A percentile compares a stretch with the other conserved stretches of the same genome.
Evolutionary conservation across 2,113 vertebrate species (phyloP).

Genomic region (Verasper variegatus): DNA sequence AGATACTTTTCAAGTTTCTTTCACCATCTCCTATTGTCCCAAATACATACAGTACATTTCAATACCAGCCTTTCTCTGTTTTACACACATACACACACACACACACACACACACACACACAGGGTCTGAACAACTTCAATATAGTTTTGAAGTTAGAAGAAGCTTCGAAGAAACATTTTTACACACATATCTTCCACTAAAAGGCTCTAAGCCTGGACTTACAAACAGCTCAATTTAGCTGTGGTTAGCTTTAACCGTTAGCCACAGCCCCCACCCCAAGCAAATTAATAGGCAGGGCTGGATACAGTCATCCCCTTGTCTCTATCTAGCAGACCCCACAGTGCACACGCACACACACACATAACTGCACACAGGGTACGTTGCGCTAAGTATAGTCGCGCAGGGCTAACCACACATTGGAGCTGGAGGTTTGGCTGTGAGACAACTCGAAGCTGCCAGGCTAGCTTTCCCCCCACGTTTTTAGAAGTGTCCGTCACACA

Average conservation of each 20-base stretch:
- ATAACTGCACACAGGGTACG: conserved; percentile 31
- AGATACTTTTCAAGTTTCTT: background rate
- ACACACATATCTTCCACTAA: conserved; percentile 49
- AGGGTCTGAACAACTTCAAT: background rate
- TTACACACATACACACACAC: background rate
- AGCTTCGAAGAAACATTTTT: conserved; percentile 51
- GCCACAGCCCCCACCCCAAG: conserved; percentile 60
- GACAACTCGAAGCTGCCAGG: conserved; percentile 54
- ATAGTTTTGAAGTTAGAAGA: background rate
- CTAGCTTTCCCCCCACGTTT: conserved; percentile 29
- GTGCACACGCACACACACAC: conserved; percentile 15
- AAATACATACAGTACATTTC: conserved; percentile 27
- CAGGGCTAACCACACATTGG: conserved; percentile 73
- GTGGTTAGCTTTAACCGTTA: conserved; percentile 64
- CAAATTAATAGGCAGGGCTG: conserved; percentile 65
- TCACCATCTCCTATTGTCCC: conserved; percentile 2
- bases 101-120: conserved; percentile 6
- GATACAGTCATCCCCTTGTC: conserved; percentile 73
- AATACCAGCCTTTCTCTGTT: background rate
- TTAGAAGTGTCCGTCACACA: conserved; percentile 72
- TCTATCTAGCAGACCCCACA: conserved; percentile 53
- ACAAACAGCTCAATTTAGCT: conserved; percentile 69
- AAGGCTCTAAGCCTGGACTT: conserved; percentile 41
- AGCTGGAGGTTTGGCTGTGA: conserved; percentile 64
- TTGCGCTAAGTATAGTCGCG: conserved; percentile 71